Percentiles rank a stretch among this genome's conserved stretches.
phyloP scores from a whole-genome alignment of 2,888 invertebrate species.

The Dynastes maya region DNA sequence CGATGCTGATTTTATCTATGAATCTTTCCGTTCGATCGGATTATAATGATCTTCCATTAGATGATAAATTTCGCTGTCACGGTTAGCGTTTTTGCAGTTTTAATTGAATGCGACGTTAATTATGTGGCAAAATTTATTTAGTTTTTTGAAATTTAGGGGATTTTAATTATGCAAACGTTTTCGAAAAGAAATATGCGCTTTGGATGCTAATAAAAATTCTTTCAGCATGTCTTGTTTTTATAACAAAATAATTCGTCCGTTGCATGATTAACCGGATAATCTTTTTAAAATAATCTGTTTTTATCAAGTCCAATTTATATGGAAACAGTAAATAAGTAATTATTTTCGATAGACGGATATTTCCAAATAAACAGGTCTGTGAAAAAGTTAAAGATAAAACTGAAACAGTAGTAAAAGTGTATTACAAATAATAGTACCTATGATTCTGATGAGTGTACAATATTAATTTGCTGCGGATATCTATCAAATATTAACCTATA shows the following conservation, averaged over 20 bases:
- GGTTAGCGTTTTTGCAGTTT: constrained; percentile 22
- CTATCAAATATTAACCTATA: too few relatives aligned
- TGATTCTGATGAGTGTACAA: too few relatives aligned
- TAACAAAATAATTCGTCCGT: neutral
- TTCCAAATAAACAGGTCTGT: too few relatives aligned
- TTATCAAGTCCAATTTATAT: too few relatives aligned
- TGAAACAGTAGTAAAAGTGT: too few relatives aligned
- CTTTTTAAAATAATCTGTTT: too few relatives aligned
- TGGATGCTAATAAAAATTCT: constrained; percentile 13
- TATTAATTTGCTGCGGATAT: too few relatives aligned
- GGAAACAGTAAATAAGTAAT: too few relatives aligned
- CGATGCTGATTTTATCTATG: constrained; percentile 21
- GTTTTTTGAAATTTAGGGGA: neutral
- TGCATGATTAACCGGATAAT: neutral
- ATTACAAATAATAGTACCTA: too few relatives aligned
- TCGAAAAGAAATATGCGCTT: constrained; percentile 11
- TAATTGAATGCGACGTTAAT: constrained; percentile 28
- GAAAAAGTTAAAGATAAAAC: too few relatives aligned
- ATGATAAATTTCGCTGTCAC: constrained; percentile 24
- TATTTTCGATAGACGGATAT: too few relatives aligned
- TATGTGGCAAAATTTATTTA: constrained; percentile 24
- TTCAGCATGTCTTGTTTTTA: neutral
- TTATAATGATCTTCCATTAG: constrained; percentile 20
- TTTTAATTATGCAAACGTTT: neutral
- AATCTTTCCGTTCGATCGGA: constrained; percentile 33